Base-by-base conservation (phyloP, 2,113 vertebrate genomes). In the Lophius piscatorius region DNA sequence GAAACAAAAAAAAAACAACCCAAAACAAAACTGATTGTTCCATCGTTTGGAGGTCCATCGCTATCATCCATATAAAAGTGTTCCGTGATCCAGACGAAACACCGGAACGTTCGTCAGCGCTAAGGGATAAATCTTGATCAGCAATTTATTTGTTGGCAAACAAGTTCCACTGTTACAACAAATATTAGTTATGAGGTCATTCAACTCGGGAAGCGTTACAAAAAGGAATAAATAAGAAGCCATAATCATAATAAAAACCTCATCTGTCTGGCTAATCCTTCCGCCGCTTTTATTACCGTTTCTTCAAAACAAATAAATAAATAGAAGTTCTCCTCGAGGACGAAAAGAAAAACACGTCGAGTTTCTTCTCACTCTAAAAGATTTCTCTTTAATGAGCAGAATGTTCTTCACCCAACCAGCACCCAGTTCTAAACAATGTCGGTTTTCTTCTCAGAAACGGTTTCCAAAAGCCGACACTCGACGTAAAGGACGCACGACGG, bases 111-210 rank as follows among this genome's bases (percentile, higher is more conserved):
- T 78, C 68, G 62, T 70, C 51, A 31, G 61, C 69, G 33, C 59
- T 89, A 83, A 78, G 85, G 89, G 90, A 91, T 93, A 90, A 94
- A 93, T 94, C 52, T 92, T 92, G 92, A 93, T 93, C 93, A 91
- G 92, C 92, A 90, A 93, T 96, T 97, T 95, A 95, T 95, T 96
- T 94, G 93, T 95, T 94, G 93, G 94, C 92, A 95, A 95, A 96
- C 94, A 95, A 93, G 90, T 94, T 94, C 93, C 94, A 96, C 95
- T 94, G 93, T 94, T 94, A 96, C 95, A 97, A 96, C 95, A 95
- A 94, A 94, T 94, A 95, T 95, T 94, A 94, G 92, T 94, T 92
- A 94, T 93, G 93, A 93, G 92, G 92, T 93, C 92, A 92, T 93
- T 93, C 89, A 92, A 89, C 90, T 93, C 78, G 89, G 88, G 90